Conservation (phyloP, 1,140 invertebrate genomes). For the Drosophila asahinai region DNA sequence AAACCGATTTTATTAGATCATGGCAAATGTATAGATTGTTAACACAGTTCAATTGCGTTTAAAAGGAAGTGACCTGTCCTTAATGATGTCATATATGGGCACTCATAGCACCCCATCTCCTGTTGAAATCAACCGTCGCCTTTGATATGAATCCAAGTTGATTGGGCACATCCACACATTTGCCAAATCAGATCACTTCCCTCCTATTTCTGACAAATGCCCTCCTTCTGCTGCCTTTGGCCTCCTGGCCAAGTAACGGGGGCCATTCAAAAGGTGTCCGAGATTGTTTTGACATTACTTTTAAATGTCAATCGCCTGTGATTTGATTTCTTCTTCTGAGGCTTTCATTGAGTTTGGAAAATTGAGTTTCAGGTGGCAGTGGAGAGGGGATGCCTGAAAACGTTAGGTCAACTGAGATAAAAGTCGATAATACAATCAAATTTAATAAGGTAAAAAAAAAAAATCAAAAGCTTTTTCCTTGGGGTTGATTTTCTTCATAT, state of each 20-base stretch:
- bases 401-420: constrained; percentile 77
- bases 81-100: constrained; percentile 58
- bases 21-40: constrained; percentile 3
- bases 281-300: constrained; percentile 83
- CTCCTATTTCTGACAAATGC: constrained; percentile 5
- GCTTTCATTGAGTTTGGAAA: constrained; percentile 59
- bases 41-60: constrained; percentile 35
- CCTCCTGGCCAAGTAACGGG: constrained; percentile 42
- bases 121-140: constrained; percentile 19
- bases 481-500: constrained; percentile 41
- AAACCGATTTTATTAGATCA: background rate
- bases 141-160: constrained; percentile 66
- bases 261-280: constrained; percentile 60
- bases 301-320: constrained; percentile 75
- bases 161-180: constrained; percentile 78
- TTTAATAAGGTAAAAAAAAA: constrained; percentile 77
- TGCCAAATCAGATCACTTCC: constrained; percentile 54
- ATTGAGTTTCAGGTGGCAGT: constrained; percentile 64
- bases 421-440: constrained; percentile 77
- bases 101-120: constrained; percentile 9
- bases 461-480: constrained; percentile 9
- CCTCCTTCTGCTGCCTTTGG: no score
- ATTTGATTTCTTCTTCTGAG: constrained; percentile 62
- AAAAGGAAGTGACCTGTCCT: constrained; percentile 30
- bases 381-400: constrained; percentile 18